Evolutionary conservation across 37 sponge, comb jelly and placozoan genomes (phyloP).

Genomic region (Axinella damicornis): DNA sequence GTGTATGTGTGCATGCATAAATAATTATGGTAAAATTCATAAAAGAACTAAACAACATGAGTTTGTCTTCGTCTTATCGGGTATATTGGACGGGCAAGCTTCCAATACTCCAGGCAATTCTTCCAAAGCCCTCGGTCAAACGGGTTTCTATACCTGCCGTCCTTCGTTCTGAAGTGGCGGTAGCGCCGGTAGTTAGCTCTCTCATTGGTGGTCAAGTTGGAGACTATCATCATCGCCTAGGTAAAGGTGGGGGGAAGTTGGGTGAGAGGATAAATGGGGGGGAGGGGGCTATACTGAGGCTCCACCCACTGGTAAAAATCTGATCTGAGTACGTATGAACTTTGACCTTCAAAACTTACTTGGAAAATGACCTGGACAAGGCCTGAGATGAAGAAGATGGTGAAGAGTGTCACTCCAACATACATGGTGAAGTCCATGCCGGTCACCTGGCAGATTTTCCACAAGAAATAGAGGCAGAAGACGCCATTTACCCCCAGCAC

Average conservation of each 20-base stretch:
- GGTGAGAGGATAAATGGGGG: too few relatives aligned
- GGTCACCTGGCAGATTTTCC: constrained; percentile 30
- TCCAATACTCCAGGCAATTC: constrained; percentile 82
- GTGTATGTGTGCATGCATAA: too few relatives aligned
- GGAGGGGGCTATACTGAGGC: too few relatives aligned
- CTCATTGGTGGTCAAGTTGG: constrained; percentile 87
- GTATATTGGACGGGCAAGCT: constrained; percentile 35
- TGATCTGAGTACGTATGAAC: too few relatives aligned
- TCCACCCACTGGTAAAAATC: too few relatives aligned
- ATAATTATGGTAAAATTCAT: too few relatives aligned
- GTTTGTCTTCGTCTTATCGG: not conserved
- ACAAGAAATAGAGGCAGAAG: constrained; percentile 46
- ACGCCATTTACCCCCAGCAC: constrained; percentile 63
- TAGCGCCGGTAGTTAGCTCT: constrained; percentile 74
- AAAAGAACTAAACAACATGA: too few relatives aligned
- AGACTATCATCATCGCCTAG: constrained; percentile 38
- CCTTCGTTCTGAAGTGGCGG: constrained; percentile 64
- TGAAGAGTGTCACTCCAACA: constrained; percentile 36
- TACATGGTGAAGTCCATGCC: constrained; percentile 47
- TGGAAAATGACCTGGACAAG: constrained; percentile 30
- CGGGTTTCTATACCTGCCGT: constrained; percentile 82
- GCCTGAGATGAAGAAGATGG: constrained; percentile 61
- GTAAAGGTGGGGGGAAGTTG: too few relatives aligned
- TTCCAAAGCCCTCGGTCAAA: constrained; percentile 76
- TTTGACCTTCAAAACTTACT: constrained; percentile 29